Percentiles rank a stretch among this genome's conserved stretches.
Conservation (phyloP, 2,888 invertebrate species). For the Disparrhopalites patrizii region DNA sequence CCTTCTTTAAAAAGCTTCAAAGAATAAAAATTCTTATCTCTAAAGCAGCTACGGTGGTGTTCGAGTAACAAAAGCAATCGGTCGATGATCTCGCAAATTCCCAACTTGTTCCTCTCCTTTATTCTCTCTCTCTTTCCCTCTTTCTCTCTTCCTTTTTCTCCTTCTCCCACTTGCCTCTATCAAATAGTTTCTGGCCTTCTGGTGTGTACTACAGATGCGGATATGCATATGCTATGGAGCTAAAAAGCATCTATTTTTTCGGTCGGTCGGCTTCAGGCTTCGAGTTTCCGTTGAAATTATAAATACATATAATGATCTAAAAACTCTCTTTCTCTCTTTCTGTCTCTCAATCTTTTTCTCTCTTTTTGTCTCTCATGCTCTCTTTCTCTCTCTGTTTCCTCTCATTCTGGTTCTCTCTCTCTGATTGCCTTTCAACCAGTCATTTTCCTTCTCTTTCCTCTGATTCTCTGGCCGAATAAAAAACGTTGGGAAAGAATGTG, state of each 20-base stretch:
- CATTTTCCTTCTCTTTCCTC: too few species aligned
- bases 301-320: background rate
- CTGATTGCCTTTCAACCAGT: background rate
- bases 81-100: slow-evolving; percentile 28
- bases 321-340: background rate
- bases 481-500: too few species aligned
- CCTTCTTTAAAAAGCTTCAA: too few species aligned
- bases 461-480: too few species aligned
- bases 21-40: background rate
- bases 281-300: background rate
- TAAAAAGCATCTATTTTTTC: slow-evolving; percentile 12
- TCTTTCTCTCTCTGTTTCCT: background rate
- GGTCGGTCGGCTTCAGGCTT: slow-evolving; percentile 20
- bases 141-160: too few species aligned
- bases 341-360: background rate
- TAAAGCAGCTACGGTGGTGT: too few species aligned
- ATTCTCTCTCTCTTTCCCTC: background rate
- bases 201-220: too few species aligned
- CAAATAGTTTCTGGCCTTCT: too few species aligned
- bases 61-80: slow-evolving; percentile 10
- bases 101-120: slow-evolving; percentile 12
- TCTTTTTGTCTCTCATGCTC: background rate
- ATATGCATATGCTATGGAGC: too few species aligned
- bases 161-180: too few species aligned
- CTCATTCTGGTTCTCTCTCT: background rate